Evolutionary conservation across 2,797 vertebrate genomes (phyloP), one percentile per base, ranked within the genome.

Genomic region (Labroides dimidiatus): DNA sequence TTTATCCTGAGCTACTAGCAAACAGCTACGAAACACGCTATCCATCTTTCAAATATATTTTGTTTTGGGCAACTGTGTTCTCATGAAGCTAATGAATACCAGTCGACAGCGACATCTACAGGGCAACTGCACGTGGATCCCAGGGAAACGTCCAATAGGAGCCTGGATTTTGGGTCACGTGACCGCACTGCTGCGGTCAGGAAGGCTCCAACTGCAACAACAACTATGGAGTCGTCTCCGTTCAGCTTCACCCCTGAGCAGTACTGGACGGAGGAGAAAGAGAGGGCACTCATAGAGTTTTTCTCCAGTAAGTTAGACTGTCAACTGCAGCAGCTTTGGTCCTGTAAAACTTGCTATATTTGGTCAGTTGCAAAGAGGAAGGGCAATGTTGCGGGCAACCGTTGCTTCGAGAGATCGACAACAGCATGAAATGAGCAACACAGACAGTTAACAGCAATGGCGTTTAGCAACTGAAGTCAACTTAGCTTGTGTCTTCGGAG

Each of bases 201-300:
- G 59, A 53, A 19, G 59, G 45, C 6, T 47, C 14, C 33, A 59
- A 52, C 17, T 4, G 73, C 74, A 80, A 79, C 77, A 83, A 70
- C 74, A 70, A 84, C 75, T 3, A 89, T 87, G 89, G 86, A 67
- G 79, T 70, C 24, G 30, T n/a, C 75, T 17, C 59, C 64, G 33
- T 73, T 58, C 44, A 55, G 62, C 76, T 61, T 81, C 49, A 15
- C 64, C 0, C 51, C 58, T 20, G 86, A 86, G 61, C 21, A 75
- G 16, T 65, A 56, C 67, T 91, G 88, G 88, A 88, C 87, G 23
- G 90, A 86, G 67, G 88, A 88, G 49, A 90, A 89, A 24, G 87
- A 90, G 64, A 54, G 69, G 55, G 45, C 69, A 21, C 85, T 91
- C 51, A 89, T 90, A 0, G 42, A 63, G 4, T 87, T 84, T 51